These are phyloP conservation scores for Byasa hedistus DNA, from an alignment of 2,888 invertebrate species.

Conservation along the genomic window DNA sequence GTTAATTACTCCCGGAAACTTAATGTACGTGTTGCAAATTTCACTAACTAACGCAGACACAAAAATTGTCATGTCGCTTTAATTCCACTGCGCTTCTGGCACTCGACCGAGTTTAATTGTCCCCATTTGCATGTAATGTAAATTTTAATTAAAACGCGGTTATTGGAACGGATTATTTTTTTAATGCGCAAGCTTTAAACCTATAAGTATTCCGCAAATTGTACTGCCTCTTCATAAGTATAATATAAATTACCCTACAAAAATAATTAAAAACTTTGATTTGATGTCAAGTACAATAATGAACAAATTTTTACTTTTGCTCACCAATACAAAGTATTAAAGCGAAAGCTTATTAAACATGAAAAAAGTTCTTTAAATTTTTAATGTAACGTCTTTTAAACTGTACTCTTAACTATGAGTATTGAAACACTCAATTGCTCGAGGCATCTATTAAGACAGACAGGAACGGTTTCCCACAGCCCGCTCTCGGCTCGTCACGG, in stretches of 20 bases:
- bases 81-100: conserved; percentile 27
- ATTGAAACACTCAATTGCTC: conserved; percentile 59
- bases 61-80: conserved; percentile 32
- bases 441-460: conserved; percentile 69
- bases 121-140: conserved; percentile 27
- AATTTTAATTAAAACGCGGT: conserved; percentile 35
- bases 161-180: conserved; percentile 34
- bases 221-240: neutral
- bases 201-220: neutral
- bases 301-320: neutral
- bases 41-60: conserved; percentile 37
- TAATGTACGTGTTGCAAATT: conserved; percentile 59
- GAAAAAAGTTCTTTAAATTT: neutral
- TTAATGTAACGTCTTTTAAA: conserved; percentile 40
- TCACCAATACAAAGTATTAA: neutral
- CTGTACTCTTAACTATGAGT: conserved; percentile 52
- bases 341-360: neutral
- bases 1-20: conserved; percentile 68
- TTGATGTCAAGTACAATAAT: neutral
- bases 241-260: conserved; percentile 31
- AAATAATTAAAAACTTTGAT: neutral
- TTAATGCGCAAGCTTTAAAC: conserved; percentile 37
- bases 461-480: conserved; percentile 77
- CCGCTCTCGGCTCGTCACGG: conserved; percentile 73
- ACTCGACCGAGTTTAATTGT: conserved; percentile 31